Evolutionary conservation across 2,888 invertebrate genomes (phyloP), one percentile per base, ranked within the genome.

Genomic region (Drosophila atripex): DNA sequence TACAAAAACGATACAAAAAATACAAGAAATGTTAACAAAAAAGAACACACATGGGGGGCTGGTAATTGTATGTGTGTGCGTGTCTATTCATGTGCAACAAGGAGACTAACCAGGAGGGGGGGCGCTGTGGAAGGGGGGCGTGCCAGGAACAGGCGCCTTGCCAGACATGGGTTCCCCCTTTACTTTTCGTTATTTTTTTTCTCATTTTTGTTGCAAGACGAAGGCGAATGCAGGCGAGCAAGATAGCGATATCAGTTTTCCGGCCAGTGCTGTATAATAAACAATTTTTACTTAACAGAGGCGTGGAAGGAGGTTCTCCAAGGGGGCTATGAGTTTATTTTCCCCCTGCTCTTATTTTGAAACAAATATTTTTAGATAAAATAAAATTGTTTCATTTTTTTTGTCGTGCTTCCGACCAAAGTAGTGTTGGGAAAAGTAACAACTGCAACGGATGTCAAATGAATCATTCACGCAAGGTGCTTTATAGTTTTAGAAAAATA

Each of bases 21-120:
- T 7, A 35, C 35, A 35, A n/a, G 28, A 28, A 32, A n/a, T n/a
- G 35, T n/a, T 14, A n/a, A n/a, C 35, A 3, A 21, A n/a, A n/a
- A 30, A 6, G 9, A 14, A 32, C 5, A n/a, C 32, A 32, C 32
- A n/a, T 2, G 28, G 28, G 23, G 21, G 2, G 11, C 4, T n/a
- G 39, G 39, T 35, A 58, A 59, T 61, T 60, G 60, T 49, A 61
- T 63, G 63, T 70, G 49, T 66, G 68, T 61, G 76, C 54, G 68
- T 73, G 83, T 85, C 64, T 78, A 71, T 78, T 80, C 79, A 82
- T 80, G 85, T 83, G 78, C 78, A 80, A 80, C 78, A 79, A 84
- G 84, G 84, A 77, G 75, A 58, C 76, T 78, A 60, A 73, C 76
- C 12, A 0, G 0, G 12, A 4, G 25, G 25, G 2, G 25, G 25